phyloP scores from a whole-genome alignment of 92 coral and sea anemone species.

The Actinernus sp. region DNA sequence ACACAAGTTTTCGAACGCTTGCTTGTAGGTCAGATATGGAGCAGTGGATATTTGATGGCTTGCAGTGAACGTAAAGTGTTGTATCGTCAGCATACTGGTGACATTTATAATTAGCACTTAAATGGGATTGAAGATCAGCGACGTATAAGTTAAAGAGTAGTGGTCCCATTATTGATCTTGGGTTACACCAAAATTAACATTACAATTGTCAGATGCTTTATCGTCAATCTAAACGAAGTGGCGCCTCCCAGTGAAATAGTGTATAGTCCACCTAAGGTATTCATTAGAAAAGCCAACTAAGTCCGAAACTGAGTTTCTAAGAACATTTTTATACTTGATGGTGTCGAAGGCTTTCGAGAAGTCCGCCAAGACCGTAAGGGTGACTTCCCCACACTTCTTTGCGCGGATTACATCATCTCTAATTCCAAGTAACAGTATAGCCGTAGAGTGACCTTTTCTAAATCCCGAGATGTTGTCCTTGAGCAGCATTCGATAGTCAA shows the following conservation, averaged over 20 bases:
- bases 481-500: not conserved
- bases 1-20: too few species aligned
- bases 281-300: constrained; percentile 35
- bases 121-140: too few species aligned
- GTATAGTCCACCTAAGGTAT: constrained; percentile 20
- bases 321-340: too few species aligned
- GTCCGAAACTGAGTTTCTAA: constrained; percentile 21
- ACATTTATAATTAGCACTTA: constrained; percentile 6
- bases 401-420: constrained; percentile 53
- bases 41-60: too few species aligned
- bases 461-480: constrained; percentile 17
- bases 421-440: constrained; percentile 30
- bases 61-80: constrained; percentile 8
- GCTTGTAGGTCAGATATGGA: too few species aligned
- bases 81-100: constrained; percentile 28
- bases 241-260: constrained; percentile 11
- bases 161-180: too few species aligned
- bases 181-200: constrained; percentile 16
- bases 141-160: too few species aligned
- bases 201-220: constrained; percentile 3
- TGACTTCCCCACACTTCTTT: constrained; percentile 50
- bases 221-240: constrained; percentile 20
- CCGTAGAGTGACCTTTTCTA: constrained; percentile 49
- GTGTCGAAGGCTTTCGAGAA: too few species aligned
- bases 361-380: too few species aligned